Base-by-base conservation (phyloP, 1,140 invertebrate species). In the Probaryconus sp. region DNA sequence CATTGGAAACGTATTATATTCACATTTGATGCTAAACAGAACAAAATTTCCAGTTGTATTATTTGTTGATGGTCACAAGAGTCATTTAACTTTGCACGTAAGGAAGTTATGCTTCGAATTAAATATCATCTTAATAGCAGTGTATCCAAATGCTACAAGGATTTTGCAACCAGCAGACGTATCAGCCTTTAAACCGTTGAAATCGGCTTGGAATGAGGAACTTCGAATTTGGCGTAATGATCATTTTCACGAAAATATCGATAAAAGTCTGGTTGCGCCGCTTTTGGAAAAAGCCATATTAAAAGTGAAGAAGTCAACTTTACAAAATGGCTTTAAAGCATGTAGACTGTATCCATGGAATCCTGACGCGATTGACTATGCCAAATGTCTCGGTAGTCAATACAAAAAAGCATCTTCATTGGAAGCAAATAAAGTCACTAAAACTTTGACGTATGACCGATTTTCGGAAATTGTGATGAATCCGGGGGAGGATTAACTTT, bases 41-140 rank as follows among this genome's bases (percentile, higher is more conserved):
- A 65, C 80, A 9, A 53, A 67, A 35, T 76, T 76, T 56, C 84
- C 84, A 6, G 67, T 85, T 9, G 77, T 85, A 3, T 47, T 87
- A 5, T 86, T 83, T 76, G 40, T 85, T 5, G 85, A 86, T 67
- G 83, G 81, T 3, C 83, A 86, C 61, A 76, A 30, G 9, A 55
- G 13, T 28, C 51, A 56, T 42, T 31, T 38, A 17, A 53, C 50
- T 26, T 35, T 38, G 13, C 17, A 53, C 17, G 50, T 26, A 2
- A 53, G 33, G 24, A 24, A 53, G 11, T 9, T 53, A 2, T 53
- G 50, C 9, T 37, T 20, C 33, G 5, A 38, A 38, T 53, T 53
- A 53, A 6, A 53, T 11, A 53, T 53, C 5, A 53, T 53, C 9
- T 7, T 38, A n/a, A 37, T 53, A 11, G 17, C 17, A 9, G 56